Percentiles rank a stretch among this genome's conserved stretches.
These are phyloP conservation scores for Sebastes umbrosus DNA, from an alignment of 2,797 vertebrate species.

Conservation along the genomic window DNA sequence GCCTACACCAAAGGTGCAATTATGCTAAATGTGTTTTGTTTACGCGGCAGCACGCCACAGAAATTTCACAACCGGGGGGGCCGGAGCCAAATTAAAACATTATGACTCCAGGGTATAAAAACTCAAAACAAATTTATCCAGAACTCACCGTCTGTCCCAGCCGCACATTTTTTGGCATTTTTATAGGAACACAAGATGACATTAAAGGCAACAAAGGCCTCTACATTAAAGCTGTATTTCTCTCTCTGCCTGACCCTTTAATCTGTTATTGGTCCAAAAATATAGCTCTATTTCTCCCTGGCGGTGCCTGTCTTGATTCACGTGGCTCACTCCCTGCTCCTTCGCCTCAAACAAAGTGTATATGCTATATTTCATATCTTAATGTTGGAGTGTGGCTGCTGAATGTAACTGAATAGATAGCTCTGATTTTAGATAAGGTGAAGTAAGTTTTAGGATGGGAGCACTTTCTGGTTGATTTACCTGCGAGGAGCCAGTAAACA, in stretches of 20 bases:
- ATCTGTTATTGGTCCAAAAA: slow-evolving; percentile 30
- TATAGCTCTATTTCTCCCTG: slow-evolving; percentile 25
- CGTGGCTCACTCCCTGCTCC: neutral
- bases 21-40: slow-evolving; percentile 83
- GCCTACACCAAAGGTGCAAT: slow-evolving; percentile 81
- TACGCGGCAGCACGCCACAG: slow-evolving; percentile 60
- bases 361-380: neutral
- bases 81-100: slow-evolving; percentile 72
- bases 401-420: neutral
- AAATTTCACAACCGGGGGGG: slow-evolving; percentile 65
- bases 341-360: neutral
- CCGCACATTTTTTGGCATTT: slow-evolving; percentile 40
- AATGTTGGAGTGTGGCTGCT: neutral
- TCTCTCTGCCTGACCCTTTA: slow-evolving; percentile 19
- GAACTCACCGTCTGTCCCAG: slow-evolving; percentile 12
- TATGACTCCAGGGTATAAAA: slow-evolving; percentile 62
- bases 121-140: slow-evolving; percentile 56
- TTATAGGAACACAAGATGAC: slow-evolving; percentile 43
- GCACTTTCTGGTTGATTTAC: neutral
- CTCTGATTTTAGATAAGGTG: neutral
- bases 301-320: neutral
- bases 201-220: slow-evolving; percentile 47
- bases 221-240: slow-evolving; percentile 35
- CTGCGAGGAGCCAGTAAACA: neutral
- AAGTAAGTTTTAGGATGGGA: neutral